Evolutionary conservation across 2,888 invertebrate genomes (phyloP).

Genomic region (Rhamnusium bicolor): DNA sequence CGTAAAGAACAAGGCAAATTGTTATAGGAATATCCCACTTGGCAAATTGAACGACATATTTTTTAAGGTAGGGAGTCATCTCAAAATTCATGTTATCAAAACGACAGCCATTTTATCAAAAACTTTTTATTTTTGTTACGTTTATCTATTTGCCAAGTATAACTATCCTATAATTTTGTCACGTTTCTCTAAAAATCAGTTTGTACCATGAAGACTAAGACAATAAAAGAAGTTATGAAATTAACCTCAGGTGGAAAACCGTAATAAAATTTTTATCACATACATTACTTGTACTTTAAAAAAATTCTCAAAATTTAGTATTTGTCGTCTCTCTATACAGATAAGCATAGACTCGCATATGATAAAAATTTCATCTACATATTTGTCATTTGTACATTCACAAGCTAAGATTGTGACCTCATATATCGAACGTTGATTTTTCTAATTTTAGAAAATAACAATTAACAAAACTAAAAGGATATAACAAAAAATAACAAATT

Average conservation of each 20-base stretch:
- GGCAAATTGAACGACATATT: too few species aligned
- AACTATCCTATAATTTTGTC: too few species aligned
- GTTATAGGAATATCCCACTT: too few species aligned
- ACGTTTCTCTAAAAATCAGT: too few species aligned
- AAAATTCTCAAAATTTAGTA: background rate
- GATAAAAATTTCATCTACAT: background rate
- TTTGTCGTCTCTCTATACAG: background rate
- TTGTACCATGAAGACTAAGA: too few species aligned
- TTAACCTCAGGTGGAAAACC: slow-evolving; percentile 7
- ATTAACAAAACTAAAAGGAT: slow-evolving; percentile 54
- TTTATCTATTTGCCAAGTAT: too few species aligned
- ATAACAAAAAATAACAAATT: slow-evolving; percentile 55
- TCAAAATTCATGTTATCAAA: too few species aligned
- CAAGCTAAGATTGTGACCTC: slow-evolving; percentile 37
- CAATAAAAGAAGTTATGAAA: slow-evolving; percentile 12
- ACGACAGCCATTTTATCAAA: too few species aligned
- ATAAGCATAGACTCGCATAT: background rate
- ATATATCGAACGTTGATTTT: slow-evolving; percentile 39
- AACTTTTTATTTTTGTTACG: too few species aligned
- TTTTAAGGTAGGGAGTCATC: too few species aligned
- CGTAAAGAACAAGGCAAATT: too few species aligned
- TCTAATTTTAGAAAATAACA: slow-evolving; percentile 49
- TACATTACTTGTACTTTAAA: background rate
- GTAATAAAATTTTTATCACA: background rate
- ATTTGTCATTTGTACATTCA: too few species aligned